Base-by-base conservation (phyloP, 2,888 invertebrate species). In the Lithophane socia region DNA sequence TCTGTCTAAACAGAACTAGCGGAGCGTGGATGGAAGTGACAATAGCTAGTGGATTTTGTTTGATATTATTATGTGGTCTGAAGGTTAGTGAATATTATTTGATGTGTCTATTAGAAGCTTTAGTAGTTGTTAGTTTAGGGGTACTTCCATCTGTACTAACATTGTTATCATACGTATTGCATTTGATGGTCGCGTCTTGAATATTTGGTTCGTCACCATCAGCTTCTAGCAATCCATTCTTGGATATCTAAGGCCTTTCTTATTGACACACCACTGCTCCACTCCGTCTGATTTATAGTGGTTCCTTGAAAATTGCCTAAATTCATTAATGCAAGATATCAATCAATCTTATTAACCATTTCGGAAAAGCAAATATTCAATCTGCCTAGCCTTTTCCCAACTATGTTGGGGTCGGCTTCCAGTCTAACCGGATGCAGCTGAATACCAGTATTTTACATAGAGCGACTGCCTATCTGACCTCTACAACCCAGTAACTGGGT, bases 1-100 rank as follows among this genome's bases (percentile, higher is more conserved):
- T 86, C 52, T 73, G 58, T 77, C 74, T 80, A 61, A 80, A 82
- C 87, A 80, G 80, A 87, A 74, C 74, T 79, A 84, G 52, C 80
- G 58, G 75, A 76, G 61, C 79, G 72, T 77, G 71, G 63, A 65
- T 72, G 21, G 42, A 24, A 54, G 67, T 81, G 87, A 84, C 87
- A 87, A 86, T 78, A 67, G 58, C 37, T 56, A 24, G 1, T 66
- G n/a, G 42, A 75, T 72, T 77, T 70, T 73, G 42, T 80, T 85
- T 77, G 58, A 72, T 70, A 54, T 74, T 77, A 64, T 29, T 64
- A 58, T 68, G 13, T 69, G 68, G 42, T 72, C 7, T 73, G 56
- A 80, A 83, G 80, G 80, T 52, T 77, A 65, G 21, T 61, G 60
- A 58, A 63, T 54, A 70, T 63, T 66, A 47, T 67, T 78, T 70